Conservation (phyloP, 2,888 invertebrate species). For the Bombylius discolor region DNA sequence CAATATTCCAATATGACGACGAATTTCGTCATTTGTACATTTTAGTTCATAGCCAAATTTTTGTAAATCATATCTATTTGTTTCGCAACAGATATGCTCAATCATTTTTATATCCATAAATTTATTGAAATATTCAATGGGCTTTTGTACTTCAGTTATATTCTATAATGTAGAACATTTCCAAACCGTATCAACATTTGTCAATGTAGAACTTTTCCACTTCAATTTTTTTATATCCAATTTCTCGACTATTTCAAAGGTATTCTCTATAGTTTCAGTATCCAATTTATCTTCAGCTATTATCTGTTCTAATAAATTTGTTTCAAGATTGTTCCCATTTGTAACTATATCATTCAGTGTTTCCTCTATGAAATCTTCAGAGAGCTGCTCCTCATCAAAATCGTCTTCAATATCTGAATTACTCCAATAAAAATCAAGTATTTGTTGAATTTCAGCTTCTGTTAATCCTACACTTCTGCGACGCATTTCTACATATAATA, state of each 20-base stretch:
- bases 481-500: no score
- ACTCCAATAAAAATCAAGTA: no score
- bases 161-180: not conserved
- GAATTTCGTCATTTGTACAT: not conserved
- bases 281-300: not conserved
- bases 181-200: not conserved
- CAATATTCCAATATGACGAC: not conserved
- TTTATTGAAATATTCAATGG: conserved; percentile 3
- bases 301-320: not conserved
- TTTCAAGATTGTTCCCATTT: not conserved
- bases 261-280: not conserved
- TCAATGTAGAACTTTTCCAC: not conserved
- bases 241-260: conserved; percentile 2
- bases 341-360: not conserved
- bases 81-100: conserved; percentile 1
- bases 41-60: conserved; percentile 1
- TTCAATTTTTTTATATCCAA: conserved; percentile 1
- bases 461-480: no score
- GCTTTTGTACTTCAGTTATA: not conserved
- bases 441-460: no score
- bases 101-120: conserved; percentile 2
- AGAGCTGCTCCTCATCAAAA: no score
- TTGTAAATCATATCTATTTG: conserved; percentile 3
- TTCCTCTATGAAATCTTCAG: conserved; percentile 1
- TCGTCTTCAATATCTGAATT: no score